Evolutionary conservation across 2,113 vertebrate species (phyloP).

Genomic region (Serinus canaria): DNA sequence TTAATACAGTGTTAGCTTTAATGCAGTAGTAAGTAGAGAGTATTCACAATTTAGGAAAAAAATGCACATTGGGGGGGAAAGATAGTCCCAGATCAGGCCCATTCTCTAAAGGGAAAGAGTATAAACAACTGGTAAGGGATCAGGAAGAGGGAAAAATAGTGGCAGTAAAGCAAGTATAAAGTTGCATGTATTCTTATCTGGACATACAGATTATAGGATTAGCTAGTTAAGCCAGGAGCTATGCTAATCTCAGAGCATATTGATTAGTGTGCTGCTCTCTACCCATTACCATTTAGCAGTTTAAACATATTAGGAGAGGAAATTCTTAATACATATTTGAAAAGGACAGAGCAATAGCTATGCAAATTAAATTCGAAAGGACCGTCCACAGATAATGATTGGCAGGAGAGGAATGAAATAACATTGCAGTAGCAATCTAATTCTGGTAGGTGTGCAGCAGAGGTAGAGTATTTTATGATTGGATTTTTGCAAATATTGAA

Average conservation of each 20-base stretch:
- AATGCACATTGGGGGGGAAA: neutral
- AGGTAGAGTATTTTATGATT: too few species aligned
- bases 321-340: neutral
- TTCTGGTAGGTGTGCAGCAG: neutral
- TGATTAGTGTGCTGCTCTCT: neutral
- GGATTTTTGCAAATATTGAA: too few species aligned
- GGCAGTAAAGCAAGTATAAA: neutral
- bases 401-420: neutral
- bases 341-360: neutral
- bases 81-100: neutral
- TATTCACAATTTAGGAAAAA: neutral
- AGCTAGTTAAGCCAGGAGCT: neutral
- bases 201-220: neutral
- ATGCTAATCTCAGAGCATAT: neutral
- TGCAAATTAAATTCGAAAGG: neutral
- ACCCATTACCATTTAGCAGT: neutral
- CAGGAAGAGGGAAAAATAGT: neutral
- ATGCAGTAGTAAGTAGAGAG: neutral
- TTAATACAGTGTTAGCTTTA: neutral
- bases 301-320: neutral
- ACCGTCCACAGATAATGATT: neutral
- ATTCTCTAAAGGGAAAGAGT: neutral
- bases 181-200: neutral
- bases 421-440: neutral
- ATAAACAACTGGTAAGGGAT: neutral